Evolutionary conservation across 2,113 vertebrate species (phyloP).

Genomic region (Rana temporaria): DNA sequence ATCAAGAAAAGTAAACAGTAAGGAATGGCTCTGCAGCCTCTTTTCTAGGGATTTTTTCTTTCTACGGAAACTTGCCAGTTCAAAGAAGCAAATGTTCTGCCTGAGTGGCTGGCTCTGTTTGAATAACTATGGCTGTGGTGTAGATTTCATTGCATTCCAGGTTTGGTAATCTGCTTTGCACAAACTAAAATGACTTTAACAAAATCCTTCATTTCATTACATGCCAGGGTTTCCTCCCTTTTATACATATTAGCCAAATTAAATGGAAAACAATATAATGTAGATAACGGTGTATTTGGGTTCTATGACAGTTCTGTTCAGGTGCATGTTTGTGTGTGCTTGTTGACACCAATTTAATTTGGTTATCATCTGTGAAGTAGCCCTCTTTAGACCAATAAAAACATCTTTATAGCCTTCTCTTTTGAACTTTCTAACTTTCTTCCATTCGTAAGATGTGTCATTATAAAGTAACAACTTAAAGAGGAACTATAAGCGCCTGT

Average conservation of each 20-base stretch:
- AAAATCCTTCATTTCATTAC: slow-evolving; percentile 45
- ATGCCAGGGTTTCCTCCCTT: slow-evolving; percentile 45
- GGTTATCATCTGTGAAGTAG: too few relatives aligned
- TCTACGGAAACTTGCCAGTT: slow-evolving; percentile 34
- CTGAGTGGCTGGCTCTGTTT: slow-evolving; percentile 42
- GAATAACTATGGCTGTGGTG: slow-evolving; percentile 48
- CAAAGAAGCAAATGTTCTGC: slow-evolving; percentile 54
- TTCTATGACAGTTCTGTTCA: background rate
- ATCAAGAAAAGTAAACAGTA: slow-evolving; percentile 40
- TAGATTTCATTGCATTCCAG: slow-evolving; percentile 54
- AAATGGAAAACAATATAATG: background rate
- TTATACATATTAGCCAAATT: background rate
- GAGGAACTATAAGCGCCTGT: too few relatives aligned
- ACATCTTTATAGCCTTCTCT: too few relatives aligned
- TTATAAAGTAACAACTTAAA: too few relatives aligned
- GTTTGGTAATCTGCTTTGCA: slow-evolving; percentile 54
- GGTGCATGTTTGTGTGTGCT: too few relatives aligned
- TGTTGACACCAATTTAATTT: too few relatives aligned
- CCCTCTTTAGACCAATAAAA: too few relatives aligned
- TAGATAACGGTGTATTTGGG: background rate
- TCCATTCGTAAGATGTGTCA: too few relatives aligned
- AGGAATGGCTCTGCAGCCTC: slow-evolving; percentile 20
- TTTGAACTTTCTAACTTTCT: too few relatives aligned
- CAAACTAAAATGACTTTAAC: slow-evolving; percentile 53
- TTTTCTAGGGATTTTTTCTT: slow-evolving; percentile 22